phyloP scores from a whole-genome alignment of 2,797 vertebrate genomes.

The Protonibea diacanthus region DNA sequence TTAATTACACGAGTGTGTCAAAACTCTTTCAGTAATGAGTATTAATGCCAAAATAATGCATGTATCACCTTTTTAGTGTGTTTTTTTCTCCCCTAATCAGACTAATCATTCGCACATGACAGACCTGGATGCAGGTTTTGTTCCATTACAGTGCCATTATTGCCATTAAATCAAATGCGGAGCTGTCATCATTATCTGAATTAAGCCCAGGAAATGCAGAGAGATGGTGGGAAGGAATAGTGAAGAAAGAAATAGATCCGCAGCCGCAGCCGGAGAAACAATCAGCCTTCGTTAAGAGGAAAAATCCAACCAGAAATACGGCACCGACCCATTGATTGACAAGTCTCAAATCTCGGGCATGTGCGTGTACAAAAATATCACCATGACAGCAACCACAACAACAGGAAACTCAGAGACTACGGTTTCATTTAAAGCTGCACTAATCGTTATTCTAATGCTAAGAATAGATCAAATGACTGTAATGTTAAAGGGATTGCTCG shows the following conservation, averaged over 20 bases:
- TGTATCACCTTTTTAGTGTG: slow-evolving; percentile 8
- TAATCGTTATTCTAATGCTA: neutral
- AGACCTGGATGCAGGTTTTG: slow-evolving; percentile 2
- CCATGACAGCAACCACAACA: neutral
- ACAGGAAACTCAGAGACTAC: neutral
- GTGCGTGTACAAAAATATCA: neutral
- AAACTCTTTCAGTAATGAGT: slow-evolving; percentile 38
- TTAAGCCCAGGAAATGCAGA: slow-evolving; percentile 1
- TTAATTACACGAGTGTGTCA: slow-evolving; percentile 51
- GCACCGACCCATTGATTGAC: neutral
- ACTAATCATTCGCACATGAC: slow-evolving; percentile 12
- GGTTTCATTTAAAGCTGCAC: slow-evolving; percentile 10
- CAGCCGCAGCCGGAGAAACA: neutral
- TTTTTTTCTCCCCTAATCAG: slow-evolving; percentile 21
- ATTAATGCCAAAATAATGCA: slow-evolving; percentile 58
- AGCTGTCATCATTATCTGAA: slow-evolving; percentile 17
- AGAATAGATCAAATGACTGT: slow-evolving; percentile 8
- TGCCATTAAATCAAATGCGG: slow-evolving; percentile 24
- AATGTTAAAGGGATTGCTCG: neutral
- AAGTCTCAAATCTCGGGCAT: neutral
- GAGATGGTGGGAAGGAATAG: neutral
- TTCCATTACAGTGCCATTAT: slow-evolving; percentile 21
- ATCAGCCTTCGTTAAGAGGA: slow-evolving; percentile 29
- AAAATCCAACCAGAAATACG: neutral
- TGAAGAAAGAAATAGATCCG: neutral